A percentile compares a stretch with the other conserved stretches of the same genome.
These are phyloP conservation scores for Melinaea marsaeus DNA, from an alignment of 2,888 invertebrate genomes.

Conservation along the genomic window DNA sequence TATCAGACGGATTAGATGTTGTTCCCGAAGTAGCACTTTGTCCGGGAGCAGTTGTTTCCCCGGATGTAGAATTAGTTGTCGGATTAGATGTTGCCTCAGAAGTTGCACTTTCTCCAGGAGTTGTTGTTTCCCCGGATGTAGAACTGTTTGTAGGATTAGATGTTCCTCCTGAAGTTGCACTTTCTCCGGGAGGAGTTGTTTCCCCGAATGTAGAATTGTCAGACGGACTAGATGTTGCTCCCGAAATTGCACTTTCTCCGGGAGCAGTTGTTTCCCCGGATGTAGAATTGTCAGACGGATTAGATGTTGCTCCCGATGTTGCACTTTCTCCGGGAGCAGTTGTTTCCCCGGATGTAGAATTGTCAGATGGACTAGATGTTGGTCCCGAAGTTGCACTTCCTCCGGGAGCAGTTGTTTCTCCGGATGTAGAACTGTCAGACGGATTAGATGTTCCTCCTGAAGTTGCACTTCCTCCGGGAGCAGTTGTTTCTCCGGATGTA, in stretches of 20 bases:
- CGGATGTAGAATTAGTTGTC: background rate
- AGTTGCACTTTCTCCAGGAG: background rate
- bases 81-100: background rate
- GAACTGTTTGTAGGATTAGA: background rate
- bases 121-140: background rate
- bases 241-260: background rate
- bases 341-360: no score
- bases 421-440: no score
- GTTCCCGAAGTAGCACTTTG: background rate
- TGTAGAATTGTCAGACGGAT: no score
- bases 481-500: no score
- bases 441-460: no score
- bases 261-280: background rate
- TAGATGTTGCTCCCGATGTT: no score
- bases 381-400: no score
- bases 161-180: background rate
- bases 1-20: background rate
- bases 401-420: no score
- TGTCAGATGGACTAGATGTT: no score
- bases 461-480: no score
- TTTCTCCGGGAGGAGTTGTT: background rate
- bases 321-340: no score
- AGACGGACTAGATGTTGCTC: background rate
- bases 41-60: background rate
- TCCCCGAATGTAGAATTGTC: background rate